Conservation (phyloP, 1,140 invertebrate genomes). For the Meteorus sp. region DNA sequence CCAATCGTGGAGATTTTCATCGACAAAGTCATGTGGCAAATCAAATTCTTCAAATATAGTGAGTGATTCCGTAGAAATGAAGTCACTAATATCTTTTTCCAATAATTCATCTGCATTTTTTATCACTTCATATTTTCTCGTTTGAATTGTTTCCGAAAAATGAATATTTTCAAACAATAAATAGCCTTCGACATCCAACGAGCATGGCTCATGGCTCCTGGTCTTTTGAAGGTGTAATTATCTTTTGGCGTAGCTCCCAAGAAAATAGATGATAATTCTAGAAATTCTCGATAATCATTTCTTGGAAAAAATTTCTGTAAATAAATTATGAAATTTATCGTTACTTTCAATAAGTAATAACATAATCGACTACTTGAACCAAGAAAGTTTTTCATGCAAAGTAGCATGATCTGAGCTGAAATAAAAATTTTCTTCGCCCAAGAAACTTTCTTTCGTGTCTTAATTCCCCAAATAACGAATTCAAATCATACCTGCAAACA, state of each 20-base stretch:
- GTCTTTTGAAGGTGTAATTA: neutral
- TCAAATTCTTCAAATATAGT: slow-evolving; percentile 9
- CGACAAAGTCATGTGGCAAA: slow-evolving; percentile 11
- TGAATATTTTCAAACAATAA: too few species aligned
- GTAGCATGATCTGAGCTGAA: too few species aligned
- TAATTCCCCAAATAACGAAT: neutral
- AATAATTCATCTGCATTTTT: neutral
- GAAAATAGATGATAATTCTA: too few species aligned
- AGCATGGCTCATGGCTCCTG: slow-evolving; percentile 1
- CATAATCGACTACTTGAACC: too few species aligned
- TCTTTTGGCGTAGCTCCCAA: slow-evolving; percentile 2
- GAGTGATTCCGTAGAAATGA: slow-evolving; percentile 17
- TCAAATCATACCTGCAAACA: neutral
- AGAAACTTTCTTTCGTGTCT: too few species aligned
- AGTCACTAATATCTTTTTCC: slow-evolving; percentile 20
- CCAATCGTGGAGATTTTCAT: slow-evolving; percentile 9
- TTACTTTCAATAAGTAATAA: neutral
- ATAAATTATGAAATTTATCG: neutral
- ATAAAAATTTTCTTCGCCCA: too few species aligned
- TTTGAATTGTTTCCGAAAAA: neutral
- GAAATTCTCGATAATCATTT: too few species aligned
- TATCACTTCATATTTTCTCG: neutral
- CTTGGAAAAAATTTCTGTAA: neutral
- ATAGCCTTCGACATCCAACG: neutral
- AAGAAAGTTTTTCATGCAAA: too few species aligned